These are phyloP conservation scores for Nysson spinosus DNA, from an alignment of 2,888 invertebrate species.

Conservation along the genomic window DNA sequence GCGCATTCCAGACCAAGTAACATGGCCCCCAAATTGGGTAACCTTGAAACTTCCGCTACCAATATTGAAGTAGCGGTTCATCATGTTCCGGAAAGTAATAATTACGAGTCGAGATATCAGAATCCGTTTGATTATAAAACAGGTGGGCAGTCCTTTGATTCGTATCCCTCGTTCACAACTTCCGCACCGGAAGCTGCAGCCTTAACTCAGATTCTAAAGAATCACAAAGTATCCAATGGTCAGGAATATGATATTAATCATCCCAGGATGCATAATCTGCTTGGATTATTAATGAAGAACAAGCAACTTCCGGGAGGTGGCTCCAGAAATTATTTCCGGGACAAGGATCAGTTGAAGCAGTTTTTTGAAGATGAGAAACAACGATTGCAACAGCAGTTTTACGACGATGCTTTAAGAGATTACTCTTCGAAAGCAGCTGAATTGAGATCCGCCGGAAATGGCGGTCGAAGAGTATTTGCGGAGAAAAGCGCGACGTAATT, in stretches of 20 bases:
- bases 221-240: constrained; percentile 16
- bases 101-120: constrained; percentile 27
- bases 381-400: constrained; percentile 58
- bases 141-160: constrained; percentile 33
- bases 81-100: too few species aligned
- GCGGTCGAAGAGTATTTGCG: constrained; percentile 9
- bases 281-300: constrained; percentile 74
- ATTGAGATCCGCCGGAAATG: neutral
- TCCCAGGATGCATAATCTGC: constrained; percentile 70
- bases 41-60: constrained; percentile 58
- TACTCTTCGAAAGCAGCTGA: constrained; percentile 63
- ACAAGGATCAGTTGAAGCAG: constrained; percentile 58
- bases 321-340: constrained; percentile 51
- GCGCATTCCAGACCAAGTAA: constrained; percentile 50
- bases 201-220: neutral
- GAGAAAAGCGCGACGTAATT: constrained; percentile 14
- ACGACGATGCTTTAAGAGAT: constrained; percentile 55
- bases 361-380: constrained; percentile 64
- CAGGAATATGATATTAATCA: constrained; percentile 67
- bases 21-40: constrained; percentile 46
- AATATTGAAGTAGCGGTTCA: constrained; percentile 46
- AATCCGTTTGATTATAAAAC: constrained; percentile 46
- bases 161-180: constrained; percentile 63
- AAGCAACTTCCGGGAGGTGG: constrained; percentile 67
- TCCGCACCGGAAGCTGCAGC: constrained; percentile 47